Evolutionary conservation across 2,797 vertebrate genomes (phyloP).

Genomic region (Molothrus aeneus): DNA sequence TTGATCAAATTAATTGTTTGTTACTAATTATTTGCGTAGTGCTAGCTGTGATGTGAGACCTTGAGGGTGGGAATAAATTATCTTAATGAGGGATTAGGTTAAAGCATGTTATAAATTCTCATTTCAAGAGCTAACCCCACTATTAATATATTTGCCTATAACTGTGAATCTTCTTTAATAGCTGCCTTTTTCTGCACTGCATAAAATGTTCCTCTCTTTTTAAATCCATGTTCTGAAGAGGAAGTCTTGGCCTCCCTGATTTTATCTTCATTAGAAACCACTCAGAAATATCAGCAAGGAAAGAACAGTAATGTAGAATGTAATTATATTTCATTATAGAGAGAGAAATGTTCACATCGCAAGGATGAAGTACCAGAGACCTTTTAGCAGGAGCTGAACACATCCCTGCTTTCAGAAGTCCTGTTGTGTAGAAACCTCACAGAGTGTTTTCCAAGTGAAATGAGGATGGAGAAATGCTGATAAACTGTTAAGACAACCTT

Average conservation of each 20-base stretch:
- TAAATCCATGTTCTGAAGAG: background rate
- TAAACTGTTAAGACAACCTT: background rate
- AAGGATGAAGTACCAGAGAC: background rate
- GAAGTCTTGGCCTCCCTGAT: background rate
- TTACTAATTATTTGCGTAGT: slow-evolving; percentile 70
- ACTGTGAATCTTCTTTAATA: slow-evolving; percentile 66
- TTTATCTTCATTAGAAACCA: background rate
- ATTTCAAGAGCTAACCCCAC: slow-evolving; percentile 54
- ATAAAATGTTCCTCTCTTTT: background rate
- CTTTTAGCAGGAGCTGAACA: background rate
- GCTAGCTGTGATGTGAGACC: slow-evolving; percentile 63
- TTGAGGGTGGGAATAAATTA: slow-evolving; percentile 70
- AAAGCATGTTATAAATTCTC: slow-evolving; percentile 55
- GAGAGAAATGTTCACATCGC: background rate
- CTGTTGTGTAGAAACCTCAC: background rate
- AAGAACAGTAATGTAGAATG: background rate
- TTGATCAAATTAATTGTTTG: slow-evolving; percentile 70
- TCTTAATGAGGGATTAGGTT: slow-evolving; percentile 71
- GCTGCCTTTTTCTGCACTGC: background rate
- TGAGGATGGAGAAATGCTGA: background rate
- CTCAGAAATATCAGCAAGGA: background rate
- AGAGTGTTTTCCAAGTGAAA: background rate
- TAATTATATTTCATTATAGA: background rate
- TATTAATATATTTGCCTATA: slow-evolving; percentile 53
- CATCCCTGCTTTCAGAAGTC: background rate